phyloP scores from a whole-genome alignment of 2,113 vertebrate genomes.

The Vireo altiloquus region DNA sequence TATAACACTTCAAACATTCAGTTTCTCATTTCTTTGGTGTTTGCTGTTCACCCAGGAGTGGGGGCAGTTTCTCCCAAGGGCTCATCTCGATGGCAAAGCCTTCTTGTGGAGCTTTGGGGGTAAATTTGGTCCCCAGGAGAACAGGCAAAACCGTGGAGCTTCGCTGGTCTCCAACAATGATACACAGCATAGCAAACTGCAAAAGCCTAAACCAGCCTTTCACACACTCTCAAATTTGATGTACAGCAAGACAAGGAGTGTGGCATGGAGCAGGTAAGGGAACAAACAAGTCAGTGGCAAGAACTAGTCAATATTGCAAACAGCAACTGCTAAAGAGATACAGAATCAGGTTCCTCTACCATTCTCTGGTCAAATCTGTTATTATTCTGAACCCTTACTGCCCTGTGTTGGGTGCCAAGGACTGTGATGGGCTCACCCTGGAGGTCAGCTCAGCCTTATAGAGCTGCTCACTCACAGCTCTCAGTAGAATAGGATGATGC shows the following conservation, averaged over 20 bases:
- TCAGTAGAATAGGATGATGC: background rate
- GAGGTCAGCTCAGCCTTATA: background rate
- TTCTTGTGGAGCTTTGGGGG: no score
- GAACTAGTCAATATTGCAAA: background rate
- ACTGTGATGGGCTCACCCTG: background rate
- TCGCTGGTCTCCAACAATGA: no score
- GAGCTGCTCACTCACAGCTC: background rate
- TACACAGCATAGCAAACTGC: background rate
- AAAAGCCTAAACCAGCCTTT: background rate
- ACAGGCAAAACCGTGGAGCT: no score
- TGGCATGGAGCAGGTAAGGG: background rate
- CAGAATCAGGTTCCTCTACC: background rate
- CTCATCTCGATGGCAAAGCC: no score
- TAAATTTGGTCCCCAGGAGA: no score
- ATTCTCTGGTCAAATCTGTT: accelerated
- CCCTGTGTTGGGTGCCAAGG: background rate
- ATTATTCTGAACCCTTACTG: background rate
- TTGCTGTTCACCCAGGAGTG: no score
- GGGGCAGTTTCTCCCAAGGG: no score
- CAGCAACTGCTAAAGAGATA: background rate
- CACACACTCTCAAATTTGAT: background rate
- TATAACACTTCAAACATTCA: no score
- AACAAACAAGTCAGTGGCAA: background rate
- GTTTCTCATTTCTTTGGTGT: no score
- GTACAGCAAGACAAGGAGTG: background rate